Evolutionary conservation across 1,140 invertebrate species (phyloP), one percentile per base, ranked within the genome.

Genomic region (Ctenoplectra terminalis): DNA sequence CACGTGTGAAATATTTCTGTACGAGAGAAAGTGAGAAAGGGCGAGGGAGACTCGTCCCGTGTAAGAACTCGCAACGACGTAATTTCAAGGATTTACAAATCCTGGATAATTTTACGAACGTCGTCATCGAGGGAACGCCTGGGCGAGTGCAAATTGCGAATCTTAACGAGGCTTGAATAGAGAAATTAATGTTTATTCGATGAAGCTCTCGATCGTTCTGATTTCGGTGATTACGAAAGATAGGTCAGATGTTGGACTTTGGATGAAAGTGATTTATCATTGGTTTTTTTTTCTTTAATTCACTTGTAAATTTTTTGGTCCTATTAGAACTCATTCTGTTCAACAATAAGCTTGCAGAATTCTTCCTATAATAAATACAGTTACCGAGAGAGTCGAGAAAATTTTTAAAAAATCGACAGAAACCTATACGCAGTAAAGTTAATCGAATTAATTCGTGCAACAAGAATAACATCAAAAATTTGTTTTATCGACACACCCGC

Each of bases 1-100:
- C 85, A 75, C 80, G 75, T 75, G 84, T 87, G 75, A 87, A 86
- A 87, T 87, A 87, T 85, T 82, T 83, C 75, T 72, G 63, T 54
- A 29, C 52, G 26, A 63, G 7, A 46, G 64, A 43, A 2, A 46
- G 64, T 6, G n/a, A 4, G 2, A 8, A 5, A 17, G n/a, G 6
- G 9, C 2, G 29, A 31, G 40, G 26, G 8, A 11, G 8, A 26
- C 1, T n/a, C 20, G 17, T 50, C 40, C 43, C 20, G 43, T 23
- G 56, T 69, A 69, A 74, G 69, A 81, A 64, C 71, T 17, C n/a
- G 60, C 81, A 81, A 86, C 78, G 77, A 86, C 67, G 61, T 86
- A 72, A 86, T 85, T 86, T 85, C 52, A 69, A 29, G 29, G 56
- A 85, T 69, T 85, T 70, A 80, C 77, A 80, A 78, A 78, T 71